phyloP scores from a whole-genome alignment of 2,888 invertebrate genomes.

The Brenthis ino region DNA sequence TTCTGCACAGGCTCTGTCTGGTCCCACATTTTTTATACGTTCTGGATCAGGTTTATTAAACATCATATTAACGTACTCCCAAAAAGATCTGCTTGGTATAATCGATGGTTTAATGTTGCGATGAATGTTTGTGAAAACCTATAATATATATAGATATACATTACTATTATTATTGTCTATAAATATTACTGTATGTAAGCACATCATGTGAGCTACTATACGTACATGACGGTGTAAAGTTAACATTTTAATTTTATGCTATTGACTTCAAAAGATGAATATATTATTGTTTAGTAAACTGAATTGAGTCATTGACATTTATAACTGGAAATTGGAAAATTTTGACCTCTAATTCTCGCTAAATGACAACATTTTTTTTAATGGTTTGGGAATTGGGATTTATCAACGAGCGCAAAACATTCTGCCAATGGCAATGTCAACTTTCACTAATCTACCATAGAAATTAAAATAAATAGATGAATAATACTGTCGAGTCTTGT shows the following conservation, averaged over 20 bases:
- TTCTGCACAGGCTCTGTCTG: conserved; percentile 96
- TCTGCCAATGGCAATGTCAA: no score
- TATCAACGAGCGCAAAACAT: no score
- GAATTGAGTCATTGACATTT: no score
- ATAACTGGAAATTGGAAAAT: no score
- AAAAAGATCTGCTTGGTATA: conserved; percentile 57
- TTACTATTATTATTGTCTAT: not conserved
- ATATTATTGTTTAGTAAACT: no score
- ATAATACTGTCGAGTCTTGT: no score
- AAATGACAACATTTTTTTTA: no score
- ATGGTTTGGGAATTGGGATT: no score
- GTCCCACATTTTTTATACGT: conserved; percentile 88
- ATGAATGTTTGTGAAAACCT: conserved; percentile 26
- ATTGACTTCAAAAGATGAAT: no score
- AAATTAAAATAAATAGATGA: no score
- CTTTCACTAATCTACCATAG: no score
- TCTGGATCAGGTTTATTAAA: conserved; percentile 87
- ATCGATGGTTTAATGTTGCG: conserved; percentile 17
- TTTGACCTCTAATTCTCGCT: no score
- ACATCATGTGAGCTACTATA: not conserved
- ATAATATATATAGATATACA: not conserved
- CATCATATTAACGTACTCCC: conserved; percentile 83
- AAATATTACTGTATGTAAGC: not conserved
- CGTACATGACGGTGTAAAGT: conserved; percentile 18
- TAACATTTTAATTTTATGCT: conserved; percentile 3